Evolutionary conservation across 2,888 invertebrate genomes (phyloP).

Genomic region (Drosophila demipolita): DNA sequence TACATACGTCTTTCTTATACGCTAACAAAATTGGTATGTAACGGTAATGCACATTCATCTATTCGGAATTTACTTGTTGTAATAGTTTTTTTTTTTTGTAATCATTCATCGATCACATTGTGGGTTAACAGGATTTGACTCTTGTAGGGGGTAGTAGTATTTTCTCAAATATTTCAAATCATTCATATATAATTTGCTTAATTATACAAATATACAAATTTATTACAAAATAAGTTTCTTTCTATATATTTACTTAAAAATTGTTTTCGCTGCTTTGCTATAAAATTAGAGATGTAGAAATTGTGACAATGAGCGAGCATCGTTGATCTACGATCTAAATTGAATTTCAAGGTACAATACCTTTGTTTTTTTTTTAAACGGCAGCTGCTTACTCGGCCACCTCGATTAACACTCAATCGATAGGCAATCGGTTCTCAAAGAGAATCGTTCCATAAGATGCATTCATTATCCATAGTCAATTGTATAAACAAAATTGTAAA

Average conservation of each 20-base stretch:
- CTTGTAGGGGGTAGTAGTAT: slow-evolving; percentile 6
- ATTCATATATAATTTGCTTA: slow-evolving; percentile 59
- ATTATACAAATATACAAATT: slow-evolving; percentile 55
- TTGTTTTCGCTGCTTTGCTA: slow-evolving; percentile 47
- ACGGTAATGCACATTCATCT: slow-evolving; percentile 25
- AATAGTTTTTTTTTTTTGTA: slow-evolving; percentile 25
- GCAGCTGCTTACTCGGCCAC: slow-evolving; percentile 4
- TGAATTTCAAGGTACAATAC: slow-evolving; percentile 51
- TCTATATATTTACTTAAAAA: slow-evolving; percentile 53
- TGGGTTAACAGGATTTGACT: slow-evolving; percentile 17
- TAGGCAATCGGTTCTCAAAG: slow-evolving; percentile 24
- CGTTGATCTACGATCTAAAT: slow-evolving; percentile 38
- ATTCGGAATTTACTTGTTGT: slow-evolving; percentile 21
- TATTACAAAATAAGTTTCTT: slow-evolving; percentile 70
- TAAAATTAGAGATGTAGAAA: slow-evolving; percentile 53
- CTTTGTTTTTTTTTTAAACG: slow-evolving; percentile 40
- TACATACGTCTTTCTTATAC: slow-evolving; percentile 65
- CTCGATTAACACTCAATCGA: slow-evolving; percentile 13
- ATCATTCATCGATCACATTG: slow-evolving; percentile 16
- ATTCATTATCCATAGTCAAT: slow-evolving; percentile 45
- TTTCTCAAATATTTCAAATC: slow-evolving; percentile 35
- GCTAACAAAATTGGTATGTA: slow-evolving; percentile 62
- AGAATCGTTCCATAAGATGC: slow-evolving; percentile 27
- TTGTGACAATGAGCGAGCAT: slow-evolving; percentile 46
- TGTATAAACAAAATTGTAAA: slow-evolving; percentile 58